Base-by-base conservation (phyloP, 2,113 vertebrate genomes). In the Siniperca chuatsi region DNA sequence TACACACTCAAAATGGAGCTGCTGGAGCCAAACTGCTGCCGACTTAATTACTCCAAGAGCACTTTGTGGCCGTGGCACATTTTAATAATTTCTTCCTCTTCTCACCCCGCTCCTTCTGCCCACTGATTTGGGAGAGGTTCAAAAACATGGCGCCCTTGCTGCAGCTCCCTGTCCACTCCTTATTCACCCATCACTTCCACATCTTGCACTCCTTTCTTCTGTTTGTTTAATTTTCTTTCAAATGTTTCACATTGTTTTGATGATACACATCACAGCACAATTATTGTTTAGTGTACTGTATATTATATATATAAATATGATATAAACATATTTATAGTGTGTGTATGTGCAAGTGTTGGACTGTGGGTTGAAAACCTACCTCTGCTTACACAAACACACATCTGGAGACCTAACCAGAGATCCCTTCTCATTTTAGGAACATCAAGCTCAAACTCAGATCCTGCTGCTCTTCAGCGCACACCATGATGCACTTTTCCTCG, bases 21-120 rank as follows among this genome's bases (percentile, higher is more conserved):
- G 82, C 83, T 80, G 88, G 87, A 93, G 88, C 84, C 90, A 92
- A 92, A 89, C 87, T 90, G 83, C 93, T 90, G 90, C 87, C 77
- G 86, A 92, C 92, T 92, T 93, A 92, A 94, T 94, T 92, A 91
- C 91, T 90, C 67, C 62, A 57, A 80, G 69, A 92, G 90, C 85
- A 85, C 90, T 85, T 86, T 92, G 87, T 77, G 78, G 90, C 90
- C 25, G 44, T 78, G 87, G 92, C 84, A 81, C 92, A 87, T 93
- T 92, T 93, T 82, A 92, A 93, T 92, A 86, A 88, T 90, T 91
- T 79, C 81, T 81, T 82, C 77, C 72, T 78, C 65, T 78, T 78
- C 87, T 88, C 87, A 64, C 79, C 75, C 48, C 9, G 0, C 75
- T 77, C 68, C 66, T 66, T 84, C 87, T 40, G 12, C 80, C 80